These are phyloP conservation scores for Tryphoninae sp. DNA, from an alignment of 2,888 invertebrate species.

Conservation along the genomic window DNA sequence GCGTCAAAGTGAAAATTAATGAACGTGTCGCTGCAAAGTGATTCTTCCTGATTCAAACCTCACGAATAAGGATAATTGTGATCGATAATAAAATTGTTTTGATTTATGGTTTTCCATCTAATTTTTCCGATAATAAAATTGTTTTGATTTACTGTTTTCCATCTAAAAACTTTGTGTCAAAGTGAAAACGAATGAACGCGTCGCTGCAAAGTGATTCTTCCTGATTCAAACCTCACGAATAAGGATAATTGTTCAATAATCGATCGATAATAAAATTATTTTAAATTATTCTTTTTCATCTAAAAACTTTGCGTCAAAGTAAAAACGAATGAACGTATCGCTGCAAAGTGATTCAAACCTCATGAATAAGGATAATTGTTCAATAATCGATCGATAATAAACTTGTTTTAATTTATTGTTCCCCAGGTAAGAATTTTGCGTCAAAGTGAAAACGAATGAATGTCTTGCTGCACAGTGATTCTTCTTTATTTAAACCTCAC, in stretches of 20 bases:
- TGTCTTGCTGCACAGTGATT: conserved; percentile 12
- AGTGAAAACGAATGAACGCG: background rate
- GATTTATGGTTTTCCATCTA: background rate
- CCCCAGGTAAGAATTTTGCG: background rate
- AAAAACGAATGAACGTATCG: background rate
- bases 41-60: conserved; percentile 44
- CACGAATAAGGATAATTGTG: background rate
- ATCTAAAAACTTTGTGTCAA: background rate
- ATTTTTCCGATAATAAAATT: background rate
- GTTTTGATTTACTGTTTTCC: background rate
- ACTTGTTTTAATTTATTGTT: background rate
- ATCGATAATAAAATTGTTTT: background rate
- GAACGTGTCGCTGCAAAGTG: background rate
- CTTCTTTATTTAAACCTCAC: conserved; percentile 34
- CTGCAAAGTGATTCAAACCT: conserved; percentile 25
- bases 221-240: conserved; percentile 30
- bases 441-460: background rate
- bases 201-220: conserved; percentile 15
- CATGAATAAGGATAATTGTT: background rate
- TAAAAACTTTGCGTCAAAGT: background rate
- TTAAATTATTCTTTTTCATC: background rate
- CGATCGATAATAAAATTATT: background rate
- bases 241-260: background rate
- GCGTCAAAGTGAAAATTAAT: background rate
- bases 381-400: background rate